A percentile compares a stretch with the other conserved stretches of the same genome.
Conservation (phyloP, 2,797 vertebrate species). For the Odontamblyopus rebecca region DNA sequence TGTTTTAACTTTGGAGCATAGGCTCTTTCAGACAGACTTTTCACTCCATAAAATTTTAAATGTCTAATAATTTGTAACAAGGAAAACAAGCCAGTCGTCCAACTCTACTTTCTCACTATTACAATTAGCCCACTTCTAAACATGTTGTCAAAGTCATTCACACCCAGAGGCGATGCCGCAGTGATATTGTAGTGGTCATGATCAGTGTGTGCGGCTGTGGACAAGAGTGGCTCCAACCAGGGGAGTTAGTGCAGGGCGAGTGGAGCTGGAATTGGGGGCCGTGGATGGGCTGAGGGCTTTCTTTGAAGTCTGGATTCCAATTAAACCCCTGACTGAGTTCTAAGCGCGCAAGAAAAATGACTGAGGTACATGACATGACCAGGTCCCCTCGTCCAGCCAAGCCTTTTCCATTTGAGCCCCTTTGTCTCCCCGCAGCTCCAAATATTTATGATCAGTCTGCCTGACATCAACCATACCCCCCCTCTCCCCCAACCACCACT, state of each 20-base stretch:
- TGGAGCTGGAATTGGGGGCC: conserved; percentile 66
- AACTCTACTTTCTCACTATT: neutral
- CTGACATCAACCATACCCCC: conserved; percentile 76
- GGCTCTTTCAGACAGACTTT: neutral
- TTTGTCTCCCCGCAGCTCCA: conserved; percentile 86
- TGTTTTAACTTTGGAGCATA: neutral
- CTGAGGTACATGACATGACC: conserved; percentile 92
- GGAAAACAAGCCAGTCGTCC: neutral
- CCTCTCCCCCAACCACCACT: conserved; percentile 15
- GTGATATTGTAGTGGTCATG: conserved; percentile 75
- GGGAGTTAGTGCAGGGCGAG: conserved; percentile 69
- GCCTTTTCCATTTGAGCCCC: conserved; percentile 86
- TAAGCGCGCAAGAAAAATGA: conserved; percentile 95
- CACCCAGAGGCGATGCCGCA: conserved; percentile 57
- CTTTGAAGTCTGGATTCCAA: conserved; percentile 99
- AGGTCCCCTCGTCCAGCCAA: conserved; percentile 88
- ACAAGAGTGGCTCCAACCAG: conserved; percentile 73
- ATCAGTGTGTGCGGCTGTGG: conserved; percentile 62
- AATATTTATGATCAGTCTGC: conserved; percentile 86
- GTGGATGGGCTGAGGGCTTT: conserved; percentile 84
- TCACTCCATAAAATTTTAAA: neutral
- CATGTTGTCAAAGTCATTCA: conserved; percentile 72
- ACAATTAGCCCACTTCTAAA: conserved; percentile 2
- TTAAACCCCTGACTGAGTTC: conserved; percentile 99
- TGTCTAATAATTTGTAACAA: neutral